Evolutionary conservation across 2,888 invertebrate species (phyloP).

Genomic region (Cinara cedri): DNA sequence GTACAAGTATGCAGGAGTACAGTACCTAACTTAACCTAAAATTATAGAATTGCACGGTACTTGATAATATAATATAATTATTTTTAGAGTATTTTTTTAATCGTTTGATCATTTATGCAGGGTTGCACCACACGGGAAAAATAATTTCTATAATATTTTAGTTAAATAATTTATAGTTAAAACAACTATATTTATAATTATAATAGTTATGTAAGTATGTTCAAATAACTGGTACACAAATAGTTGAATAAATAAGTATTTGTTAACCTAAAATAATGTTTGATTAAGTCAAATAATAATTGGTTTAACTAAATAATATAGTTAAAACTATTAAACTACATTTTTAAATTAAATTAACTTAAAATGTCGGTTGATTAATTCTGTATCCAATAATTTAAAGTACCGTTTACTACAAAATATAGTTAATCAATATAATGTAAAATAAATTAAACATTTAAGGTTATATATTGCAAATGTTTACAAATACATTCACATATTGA

Average conservation of each 20-base stretch:
- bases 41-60: too few relatives aligned
- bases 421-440: too few relatives aligned
- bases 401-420: not conserved
- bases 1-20: too few relatives aligned
- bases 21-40: too few relatives aligned
- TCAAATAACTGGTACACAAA: not conserved
- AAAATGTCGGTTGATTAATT: not conserved
- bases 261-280: constrained; percentile 1
- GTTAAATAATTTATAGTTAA: not conserved
- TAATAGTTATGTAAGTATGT: not conserved
- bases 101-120: too few relatives aligned
- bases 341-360: not conserved
- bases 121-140: not conserved
- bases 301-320: constrained; percentile 2
- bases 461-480: too few relatives aligned
- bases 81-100: too few relatives aligned
- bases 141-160: not conserved
- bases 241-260: not conserved
- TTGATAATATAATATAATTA: too few relatives aligned
- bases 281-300: not conserved
- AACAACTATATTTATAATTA: not conserved
- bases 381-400: not conserved
- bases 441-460: too few relatives aligned
- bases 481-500: too few relatives aligned
- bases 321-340: not conserved